These are phyloP conservation scores for Poeciliopsis presidionis DNA, from an alignment of 2,797 vertebrate species.

Conservation along the genomic window DNA sequence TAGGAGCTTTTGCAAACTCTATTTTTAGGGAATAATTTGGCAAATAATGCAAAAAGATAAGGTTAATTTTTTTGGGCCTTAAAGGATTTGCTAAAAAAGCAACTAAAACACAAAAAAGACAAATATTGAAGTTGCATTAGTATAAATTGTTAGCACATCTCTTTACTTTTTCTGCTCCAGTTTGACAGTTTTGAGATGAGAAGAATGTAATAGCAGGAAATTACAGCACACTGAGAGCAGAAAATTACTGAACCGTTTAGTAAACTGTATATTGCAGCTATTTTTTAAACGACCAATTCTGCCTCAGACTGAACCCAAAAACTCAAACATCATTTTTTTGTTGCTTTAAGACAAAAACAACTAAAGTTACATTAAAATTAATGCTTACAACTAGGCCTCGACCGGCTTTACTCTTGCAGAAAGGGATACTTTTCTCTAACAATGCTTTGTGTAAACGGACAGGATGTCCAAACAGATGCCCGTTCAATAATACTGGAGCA, in stretches of 20 bases:
- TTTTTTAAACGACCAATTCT: not conserved
- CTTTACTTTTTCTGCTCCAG: not conserved
- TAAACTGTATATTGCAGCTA: not conserved
- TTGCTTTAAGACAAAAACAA: not conserved
- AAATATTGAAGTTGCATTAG: not conserved
- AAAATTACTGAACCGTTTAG: not conserved
- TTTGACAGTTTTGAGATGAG: not conserved
- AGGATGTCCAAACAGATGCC: not conserved
- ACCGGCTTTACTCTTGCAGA: not conserved
- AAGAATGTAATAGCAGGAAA: not conserved
- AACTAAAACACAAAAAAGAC: not conserved
- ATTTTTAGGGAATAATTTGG: conserved; percentile 1
- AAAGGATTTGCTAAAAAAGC: not conserved
- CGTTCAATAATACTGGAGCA: not conserved
- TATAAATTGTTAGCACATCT: not conserved
- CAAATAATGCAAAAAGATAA: not conserved
- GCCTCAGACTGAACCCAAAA: not conserved
- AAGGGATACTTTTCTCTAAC: not conserved
- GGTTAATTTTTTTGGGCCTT: not conserved
- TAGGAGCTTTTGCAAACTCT: conserved; percentile 1
- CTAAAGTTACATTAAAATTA: not conserved
- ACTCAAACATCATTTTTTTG: not conserved
- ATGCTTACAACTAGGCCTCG: not conserved
- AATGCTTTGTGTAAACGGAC: not conserved
- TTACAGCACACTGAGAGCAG: not conserved